Evolutionary conservation across 1,140 invertebrate species (phyloP), one percentile per base, ranked within the genome.

Genomic region (Eueides isabella): DNA sequence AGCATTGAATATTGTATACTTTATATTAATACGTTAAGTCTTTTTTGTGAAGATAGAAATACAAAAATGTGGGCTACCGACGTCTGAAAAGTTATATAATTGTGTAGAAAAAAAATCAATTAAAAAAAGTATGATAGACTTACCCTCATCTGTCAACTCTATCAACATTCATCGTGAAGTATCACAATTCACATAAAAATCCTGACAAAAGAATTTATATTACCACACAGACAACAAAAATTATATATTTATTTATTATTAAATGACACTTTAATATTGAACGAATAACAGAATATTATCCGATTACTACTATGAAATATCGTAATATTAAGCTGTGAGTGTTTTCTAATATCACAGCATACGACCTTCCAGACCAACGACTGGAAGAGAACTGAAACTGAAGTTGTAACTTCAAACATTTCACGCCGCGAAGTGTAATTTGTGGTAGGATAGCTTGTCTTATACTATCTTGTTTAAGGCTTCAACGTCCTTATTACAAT

Each of bases 81-180:
- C 7, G 19, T 55, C 9, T 23, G 9, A 26, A n/a, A 44, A 3
- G 2, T 4, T 44, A n/a, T 44, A n/a, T 19, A 48, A 2, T 12
- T 12, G 9, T 48, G 19, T 29, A 23, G 63, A 76, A 7, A 55
- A 79, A 77, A 74, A 75, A 67, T 76, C 66, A 73, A 78, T 78
- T 67, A 76, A 68, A 71, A 73, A 65, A 74, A 75, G 70, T 69
- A 74, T 69, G 67, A 44, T 75, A 66, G 81, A 87, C 86, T 88
- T 85, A 88, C 86, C 86, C 70, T 78, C 75, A 81, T 80, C 78
- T 72, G 83, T 83, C 80, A 85, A 82, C 77, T 79, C 72, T 72
- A 78, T 82, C 81, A 86, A 82, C 74, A 81, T 79, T 83, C 72
- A 81, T 80, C 72, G 77, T 67, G 67, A 70, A 64, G 71, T 63